A percentile compares a stretch with the other conserved stretches of the same genome.
These are phyloP conservation scores for Hymenochirus boettgeri DNA, from an alignment of 2,113 vertebrate species.

Conservation along the genomic window DNA sequence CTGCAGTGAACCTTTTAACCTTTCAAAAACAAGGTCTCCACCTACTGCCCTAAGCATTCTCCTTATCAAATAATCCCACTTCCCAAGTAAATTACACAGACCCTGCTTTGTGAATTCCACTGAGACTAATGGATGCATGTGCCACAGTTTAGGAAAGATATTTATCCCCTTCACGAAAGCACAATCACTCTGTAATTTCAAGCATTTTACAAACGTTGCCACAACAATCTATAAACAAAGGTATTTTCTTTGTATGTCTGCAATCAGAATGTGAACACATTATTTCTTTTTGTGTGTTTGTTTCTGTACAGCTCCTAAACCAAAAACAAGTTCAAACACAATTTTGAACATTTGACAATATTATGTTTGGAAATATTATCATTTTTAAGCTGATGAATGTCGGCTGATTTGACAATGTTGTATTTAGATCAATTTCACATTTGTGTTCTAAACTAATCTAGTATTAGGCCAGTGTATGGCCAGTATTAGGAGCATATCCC, in stretches of 20 bases:
- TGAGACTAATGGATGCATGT: constrained; percentile 19
- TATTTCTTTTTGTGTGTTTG: no score
- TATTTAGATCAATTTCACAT: no score
- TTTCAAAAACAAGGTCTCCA: constrained; percentile 24
- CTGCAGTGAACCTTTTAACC: constrained; percentile 37
- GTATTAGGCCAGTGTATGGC: no score
- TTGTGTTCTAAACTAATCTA: no score
- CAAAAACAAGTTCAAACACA: no score
- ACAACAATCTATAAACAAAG: background rate
- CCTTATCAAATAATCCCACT: constrained; percentile 13
- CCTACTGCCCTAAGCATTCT: constrained; percentile 24
- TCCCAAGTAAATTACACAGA: constrained; percentile 20
- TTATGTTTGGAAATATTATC: no score
- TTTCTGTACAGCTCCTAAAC: no score
- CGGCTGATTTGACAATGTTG: no score
- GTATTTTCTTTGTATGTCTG: background rate
- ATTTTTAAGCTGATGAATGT: no score
- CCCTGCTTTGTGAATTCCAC: constrained; percentile 23
- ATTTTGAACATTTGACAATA: no score
- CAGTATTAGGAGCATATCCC: no score
- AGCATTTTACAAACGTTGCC: background rate
- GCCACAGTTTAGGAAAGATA: background rate
- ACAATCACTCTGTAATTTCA: background rate
- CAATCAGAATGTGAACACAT: no score
- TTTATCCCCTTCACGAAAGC: constrained; percentile 3